Base-by-base conservation (phyloP, 2,113 vertebrate species). In the Neolamprologus toae region DNA sequence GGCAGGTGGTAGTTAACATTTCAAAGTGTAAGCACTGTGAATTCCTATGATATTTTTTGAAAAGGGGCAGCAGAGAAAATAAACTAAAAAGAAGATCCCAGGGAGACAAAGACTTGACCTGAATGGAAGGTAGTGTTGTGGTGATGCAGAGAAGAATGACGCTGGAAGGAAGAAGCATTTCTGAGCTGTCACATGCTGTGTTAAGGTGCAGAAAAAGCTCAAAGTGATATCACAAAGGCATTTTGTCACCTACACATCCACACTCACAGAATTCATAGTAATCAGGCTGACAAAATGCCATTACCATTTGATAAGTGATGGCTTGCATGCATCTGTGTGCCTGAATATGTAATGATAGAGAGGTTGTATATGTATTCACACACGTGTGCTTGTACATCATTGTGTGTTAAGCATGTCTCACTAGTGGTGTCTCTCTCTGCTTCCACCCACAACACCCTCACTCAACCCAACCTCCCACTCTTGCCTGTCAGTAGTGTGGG, bases 251-350 rank as follows among this genome's bases (percentile, higher is more conserved):
- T 92, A 92, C 76, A 91, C 82, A 86, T 86, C 91, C 86, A 47
- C 66, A 21, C 9, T 79, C 35, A 35, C 19, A 87, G 82, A 93
- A 96, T 94, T 94, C 92, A 96, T 92, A 78, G 59, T 19, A 47
- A 78, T 33, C 23, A 80, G 92, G 90, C 88, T 49, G 61, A 83
- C 71, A 89, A 87, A 33, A 26, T 80, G 92, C 93, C 78, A 95
- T 94, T 96, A 89, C 89, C 90, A 88, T 89, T 87, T 93, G 90
- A 89, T 94, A 95, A 95, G 81, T 94, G 92, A 94, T 93, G 88
- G 90, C 86, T 87, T 90, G 89, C 87, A 86, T 90, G 55, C 4
- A 11, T n/a, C 8, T 76, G 42, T 31, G 71, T 78, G 71, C 26
- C 45, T 49, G 73, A 10, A n/a, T 78, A 51, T 86, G 47, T 33